Percentiles rank a stretch among this genome's conserved stretches.
Evolutionary conservation across 2,113 vertebrate genomes (phyloP).

Genomic region (Rallus limicola): DNA sequence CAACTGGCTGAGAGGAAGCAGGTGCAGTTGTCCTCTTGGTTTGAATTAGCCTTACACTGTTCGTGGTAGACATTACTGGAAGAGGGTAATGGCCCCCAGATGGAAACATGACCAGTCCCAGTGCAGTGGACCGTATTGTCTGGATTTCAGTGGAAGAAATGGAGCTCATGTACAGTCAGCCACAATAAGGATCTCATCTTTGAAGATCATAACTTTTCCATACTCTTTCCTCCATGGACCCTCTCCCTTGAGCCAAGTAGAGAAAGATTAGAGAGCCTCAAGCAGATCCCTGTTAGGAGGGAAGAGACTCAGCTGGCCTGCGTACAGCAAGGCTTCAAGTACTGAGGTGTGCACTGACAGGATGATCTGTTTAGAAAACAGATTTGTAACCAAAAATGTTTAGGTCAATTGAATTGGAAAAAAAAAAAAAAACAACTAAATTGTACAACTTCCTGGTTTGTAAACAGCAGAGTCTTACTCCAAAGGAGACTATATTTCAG

Average conservation of each 20-base stretch:
- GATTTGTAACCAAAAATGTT: not conserved
- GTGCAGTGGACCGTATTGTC: not conserved
- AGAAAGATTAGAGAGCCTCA: not conserved
- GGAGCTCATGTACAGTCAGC: not conserved
- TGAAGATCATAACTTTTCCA: not conserved
- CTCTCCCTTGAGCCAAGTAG: not conserved
- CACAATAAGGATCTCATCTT: not conserved
- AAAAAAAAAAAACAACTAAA: not conserved
- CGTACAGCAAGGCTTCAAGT: not conserved
- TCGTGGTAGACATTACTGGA: conserved; percentile 13
- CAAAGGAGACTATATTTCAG: not conserved
- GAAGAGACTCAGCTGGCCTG: not conserved
- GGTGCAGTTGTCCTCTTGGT: conserved; percentile 49
- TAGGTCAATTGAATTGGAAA: not conserved
- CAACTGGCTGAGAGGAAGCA: conserved; percentile 46
- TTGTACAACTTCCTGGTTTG: not conserved
- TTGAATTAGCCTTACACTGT: not conserved
- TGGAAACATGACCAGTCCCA: conserved; percentile 34
- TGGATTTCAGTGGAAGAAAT: not conserved
- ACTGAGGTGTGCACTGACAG: not conserved
- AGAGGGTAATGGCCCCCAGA: not conserved
- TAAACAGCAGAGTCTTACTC: not conserved
- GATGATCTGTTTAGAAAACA: not conserved
- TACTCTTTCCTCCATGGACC: not conserved
- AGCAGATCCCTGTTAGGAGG: not conserved